Evolutionary conservation across 2,888 invertebrate genomes (phyloP).

Genomic region (Cerastis rubricosa): DNA sequence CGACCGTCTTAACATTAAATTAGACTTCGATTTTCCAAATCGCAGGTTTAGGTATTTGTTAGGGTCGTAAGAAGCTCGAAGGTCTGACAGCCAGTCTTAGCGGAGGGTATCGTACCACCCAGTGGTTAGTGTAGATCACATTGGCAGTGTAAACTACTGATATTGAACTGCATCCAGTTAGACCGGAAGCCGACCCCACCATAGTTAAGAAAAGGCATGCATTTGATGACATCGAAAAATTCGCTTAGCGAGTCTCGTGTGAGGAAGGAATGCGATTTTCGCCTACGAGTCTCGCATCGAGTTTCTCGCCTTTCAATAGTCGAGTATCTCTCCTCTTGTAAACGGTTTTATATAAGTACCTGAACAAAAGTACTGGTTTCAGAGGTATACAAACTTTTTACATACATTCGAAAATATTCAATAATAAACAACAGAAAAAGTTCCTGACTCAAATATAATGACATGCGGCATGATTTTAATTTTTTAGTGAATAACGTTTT

Average conservation of each 20-base stretch:
- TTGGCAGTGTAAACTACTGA: background rate
- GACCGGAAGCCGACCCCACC: background rate
- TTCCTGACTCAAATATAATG: slow-evolving; percentile 50
- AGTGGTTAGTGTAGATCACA: background rate
- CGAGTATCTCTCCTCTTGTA: slow-evolving; percentile 19
- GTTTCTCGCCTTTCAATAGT: background rate
- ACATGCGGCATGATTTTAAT: slow-evolving; percentile 23
- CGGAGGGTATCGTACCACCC: background rate
- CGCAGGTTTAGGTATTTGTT: background rate
- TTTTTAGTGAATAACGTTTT: slow-evolving; percentile 10
- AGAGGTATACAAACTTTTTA: slow-evolving; percentile 28
- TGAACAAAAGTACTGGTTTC: slow-evolving; percentile 40
- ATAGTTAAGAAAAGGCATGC: background rate
- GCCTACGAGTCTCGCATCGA: background rate
- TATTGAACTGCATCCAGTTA: background rate
- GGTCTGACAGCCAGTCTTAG: background rate
- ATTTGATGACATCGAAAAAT: background rate
- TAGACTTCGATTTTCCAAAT: background rate
- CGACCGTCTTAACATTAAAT: background rate
- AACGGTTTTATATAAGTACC: slow-evolving; percentile 36
- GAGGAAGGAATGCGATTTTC: background rate
- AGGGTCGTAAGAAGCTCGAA: background rate
- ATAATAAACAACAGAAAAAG: slow-evolving; percentile 38
- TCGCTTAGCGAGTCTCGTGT: background rate
- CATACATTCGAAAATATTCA: slow-evolving; percentile 34